Evolutionary conservation across 2,888 invertebrate genomes (phyloP).

Genomic region (Altica lythri): DNA sequence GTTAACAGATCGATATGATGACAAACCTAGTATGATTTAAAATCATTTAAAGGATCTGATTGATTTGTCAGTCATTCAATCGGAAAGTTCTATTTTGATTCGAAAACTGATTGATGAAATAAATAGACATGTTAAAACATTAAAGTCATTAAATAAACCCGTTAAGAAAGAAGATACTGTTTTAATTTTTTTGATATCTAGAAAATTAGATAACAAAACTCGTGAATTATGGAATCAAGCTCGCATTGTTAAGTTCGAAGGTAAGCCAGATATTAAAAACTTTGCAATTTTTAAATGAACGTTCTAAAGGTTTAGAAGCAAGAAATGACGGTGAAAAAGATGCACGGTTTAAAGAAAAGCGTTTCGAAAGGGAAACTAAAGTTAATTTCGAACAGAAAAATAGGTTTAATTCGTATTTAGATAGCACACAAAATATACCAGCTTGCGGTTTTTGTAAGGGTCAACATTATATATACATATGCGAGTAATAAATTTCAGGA

Average conservation of each 20-base stretch:
- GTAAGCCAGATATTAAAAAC: neutral
- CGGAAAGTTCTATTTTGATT: neutral
- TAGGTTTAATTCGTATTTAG: too few species aligned
- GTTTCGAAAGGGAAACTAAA: too few species aligned
- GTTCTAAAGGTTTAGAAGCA: neutral
- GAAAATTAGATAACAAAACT: neutral
- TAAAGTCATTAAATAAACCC: constrained; percentile 5
- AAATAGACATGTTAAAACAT: neutral
- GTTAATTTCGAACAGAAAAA: too few species aligned
- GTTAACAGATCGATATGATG: neutral
- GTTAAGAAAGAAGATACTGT: neutral
- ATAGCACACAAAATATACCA: too few species aligned
- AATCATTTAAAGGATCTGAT: constrained; percentile 3
- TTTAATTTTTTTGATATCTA: neutral
- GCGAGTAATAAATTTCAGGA: neutral
- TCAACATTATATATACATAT: constrained; percentile 4
- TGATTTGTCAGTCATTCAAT: constrained; percentile 2
- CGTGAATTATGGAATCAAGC: neutral
- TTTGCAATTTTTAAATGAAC: neutral
- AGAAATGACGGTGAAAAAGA: neutral
- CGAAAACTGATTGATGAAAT: neutral
- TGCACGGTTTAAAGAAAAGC: too few species aligned
- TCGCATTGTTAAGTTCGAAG: neutral
- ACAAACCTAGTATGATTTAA: neutral
- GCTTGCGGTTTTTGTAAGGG: neutral